phyloP scores from a whole-genome alignment of 2,888 invertebrate genomes.

The Leptopilina syphax region DNA sequence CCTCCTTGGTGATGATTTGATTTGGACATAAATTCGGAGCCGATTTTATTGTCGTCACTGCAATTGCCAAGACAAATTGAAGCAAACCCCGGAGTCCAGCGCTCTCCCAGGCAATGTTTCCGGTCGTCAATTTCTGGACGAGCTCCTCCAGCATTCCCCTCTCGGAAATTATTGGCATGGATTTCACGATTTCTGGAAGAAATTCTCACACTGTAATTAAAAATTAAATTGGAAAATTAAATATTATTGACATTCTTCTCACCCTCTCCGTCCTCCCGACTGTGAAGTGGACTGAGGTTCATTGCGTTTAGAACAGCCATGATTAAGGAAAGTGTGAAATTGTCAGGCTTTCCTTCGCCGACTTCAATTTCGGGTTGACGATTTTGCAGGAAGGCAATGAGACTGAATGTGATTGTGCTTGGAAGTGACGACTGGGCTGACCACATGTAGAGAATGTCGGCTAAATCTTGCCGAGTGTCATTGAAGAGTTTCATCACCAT shows the following conservation, averaged over 20 bases:
- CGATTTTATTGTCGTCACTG: constrained; percentile 82
- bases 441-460: constrained; percentile 88
- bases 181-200: constrained; percentile 68
- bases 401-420: constrained; percentile 83
- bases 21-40: constrained; percentile 79
- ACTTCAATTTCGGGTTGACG: constrained; percentile 77
- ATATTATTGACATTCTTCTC: too few species aligned
- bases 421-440: constrained; percentile 87
- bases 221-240: too few species aligned
- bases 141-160: constrained; percentile 77
- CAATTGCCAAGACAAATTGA: constrained; percentile 85
- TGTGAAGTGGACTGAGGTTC: constrained; percentile 87
- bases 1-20: constrained; percentile 83
- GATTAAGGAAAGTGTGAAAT: constrained; percentile 87
- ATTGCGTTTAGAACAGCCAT: constrained; percentile 91
- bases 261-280: constrained; percentile 86
- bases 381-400: constrained; percentile 74
- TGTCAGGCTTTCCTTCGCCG: constrained; percentile 85
- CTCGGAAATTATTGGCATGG: constrained; percentile 71
- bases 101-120: constrained; percentile 78
- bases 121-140: constrained; percentile 80
- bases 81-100: constrained; percentile 81
- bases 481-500: constrained; percentile 87
- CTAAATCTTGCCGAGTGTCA: constrained; percentile 84
- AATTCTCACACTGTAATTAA: not conserved